These are phyloP conservation scores for Chionomys nivalis DNA, from an alignment of 2,113 vertebrate species.

Conservation along the genomic window DNA sequence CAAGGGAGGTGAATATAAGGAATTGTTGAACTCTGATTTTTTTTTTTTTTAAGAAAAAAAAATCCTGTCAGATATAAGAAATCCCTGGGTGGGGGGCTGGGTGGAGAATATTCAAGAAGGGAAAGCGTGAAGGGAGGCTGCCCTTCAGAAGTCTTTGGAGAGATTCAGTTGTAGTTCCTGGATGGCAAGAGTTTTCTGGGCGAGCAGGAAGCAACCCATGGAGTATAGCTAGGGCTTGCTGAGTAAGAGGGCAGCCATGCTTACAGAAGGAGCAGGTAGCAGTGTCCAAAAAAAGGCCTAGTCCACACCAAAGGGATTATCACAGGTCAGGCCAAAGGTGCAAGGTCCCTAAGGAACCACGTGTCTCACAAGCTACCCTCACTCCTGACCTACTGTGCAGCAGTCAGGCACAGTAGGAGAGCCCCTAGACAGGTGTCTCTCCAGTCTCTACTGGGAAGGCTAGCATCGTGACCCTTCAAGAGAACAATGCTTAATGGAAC, in stretches of 20 bases:
- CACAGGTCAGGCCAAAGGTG: neutral
- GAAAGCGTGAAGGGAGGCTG: neutral
- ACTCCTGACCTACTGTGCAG: neutral
- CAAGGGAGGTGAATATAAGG: neutral
- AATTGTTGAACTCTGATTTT: neutral
- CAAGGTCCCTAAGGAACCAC: accelerated
- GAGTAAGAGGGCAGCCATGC: neutral
- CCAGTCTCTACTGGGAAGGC: neutral
- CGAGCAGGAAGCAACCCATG: neutral
- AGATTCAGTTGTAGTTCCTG: neutral
- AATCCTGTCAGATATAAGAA: neutral
- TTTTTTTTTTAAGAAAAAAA: neutral
- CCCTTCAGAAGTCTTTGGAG: neutral
- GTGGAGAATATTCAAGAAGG: neutral
- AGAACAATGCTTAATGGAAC: neutral
- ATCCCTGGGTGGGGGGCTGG: neutral
- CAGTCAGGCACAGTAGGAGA: neutral
- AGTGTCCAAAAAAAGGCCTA: neutral
- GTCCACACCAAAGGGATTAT: neutral
- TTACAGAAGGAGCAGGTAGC: neutral
- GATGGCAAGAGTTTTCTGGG: neutral
- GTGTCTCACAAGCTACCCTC: neutral
- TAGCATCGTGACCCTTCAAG: accelerated
- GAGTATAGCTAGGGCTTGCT: neutral
- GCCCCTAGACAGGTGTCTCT: too few species aligned